Evolutionary conservation across 2,797 vertebrate species (phyloP).

Genomic region (Premnoplex brunnescens): DNA sequence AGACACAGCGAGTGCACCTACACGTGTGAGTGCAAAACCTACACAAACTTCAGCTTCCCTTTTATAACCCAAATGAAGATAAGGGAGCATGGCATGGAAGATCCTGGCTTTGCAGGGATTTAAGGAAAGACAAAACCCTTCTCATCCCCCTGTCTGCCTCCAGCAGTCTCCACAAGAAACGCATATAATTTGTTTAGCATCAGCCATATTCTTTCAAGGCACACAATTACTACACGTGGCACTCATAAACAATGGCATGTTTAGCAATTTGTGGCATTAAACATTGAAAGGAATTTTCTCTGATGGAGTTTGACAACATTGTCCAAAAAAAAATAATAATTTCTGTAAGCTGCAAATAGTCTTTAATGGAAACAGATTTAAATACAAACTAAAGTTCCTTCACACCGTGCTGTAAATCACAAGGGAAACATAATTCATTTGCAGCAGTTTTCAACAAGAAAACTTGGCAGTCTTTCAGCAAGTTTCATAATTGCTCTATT

Average conservation of each 20-base stretch:
- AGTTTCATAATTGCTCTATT: constrained; percentile 74
- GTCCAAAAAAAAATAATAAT: background rate
- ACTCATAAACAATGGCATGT: constrained; percentile 32
- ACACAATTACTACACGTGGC: background rate
- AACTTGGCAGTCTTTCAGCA: constrained; percentile 67
- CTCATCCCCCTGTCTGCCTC: background rate
- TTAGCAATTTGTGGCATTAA: constrained; percentile 19
- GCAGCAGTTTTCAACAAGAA: constrained; percentile 61
- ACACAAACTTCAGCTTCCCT: fast-evolving
- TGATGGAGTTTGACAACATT: constrained; percentile 37
- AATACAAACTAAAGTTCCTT: constrained; percentile 58
- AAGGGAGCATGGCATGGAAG: background rate
- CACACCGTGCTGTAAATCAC: constrained; percentile 46
- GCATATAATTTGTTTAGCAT: background rate
- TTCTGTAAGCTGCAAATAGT: constrained; percentile 30
- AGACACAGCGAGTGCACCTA: fast-evolving
- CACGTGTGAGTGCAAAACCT: background rate
- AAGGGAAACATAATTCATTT: constrained; percentile 67
- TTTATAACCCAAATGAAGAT: background rate
- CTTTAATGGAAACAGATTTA: constrained; percentile 50
- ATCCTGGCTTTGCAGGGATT: background rate
- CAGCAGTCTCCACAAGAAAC: background rate
- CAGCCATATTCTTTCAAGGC: background rate
- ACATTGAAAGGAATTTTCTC: constrained; percentile 31
- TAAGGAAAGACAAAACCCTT: background rate